Base-by-base conservation (phyloP, 2,888 invertebrate species). In the Nomada fabriciana region DNA sequence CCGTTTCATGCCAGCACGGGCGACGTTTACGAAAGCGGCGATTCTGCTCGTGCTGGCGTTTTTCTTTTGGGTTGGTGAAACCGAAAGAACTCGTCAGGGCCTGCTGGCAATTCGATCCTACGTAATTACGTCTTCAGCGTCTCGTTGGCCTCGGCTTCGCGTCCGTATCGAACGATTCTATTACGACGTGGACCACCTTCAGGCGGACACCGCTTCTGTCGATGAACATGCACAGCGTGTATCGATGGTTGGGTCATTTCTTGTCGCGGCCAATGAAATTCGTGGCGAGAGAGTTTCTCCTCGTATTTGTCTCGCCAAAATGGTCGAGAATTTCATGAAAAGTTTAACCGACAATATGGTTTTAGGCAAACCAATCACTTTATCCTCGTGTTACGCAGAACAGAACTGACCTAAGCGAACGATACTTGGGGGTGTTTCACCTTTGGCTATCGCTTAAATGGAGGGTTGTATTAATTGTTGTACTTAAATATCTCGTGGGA, bases 71-170 rank as follows among this genome's bases (percentile, higher is more conserved):
- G 11, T 15, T 13, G 71, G 43, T 13, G 59, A 68, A 76, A 63
- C 61, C 78, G 47, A 68, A 68, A 55, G 61, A 68, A 77, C 78
- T 76, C 65, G 87, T 82, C 81, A 79, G 84, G 52, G 65, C 76
- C 86, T 76, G 69, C 79, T 53, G 80, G 85, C 85, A 80, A 86
- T 86, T 76, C 76, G 87, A 86, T 86, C 83, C 85, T 87, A 82
- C 77, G 82, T 87, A 87, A 86, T 86, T 86, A 83, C 83, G 80
- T 87, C 73, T 85, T 76, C 78, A 84, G 86, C 82, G 82, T 87
- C 88, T 72, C 80, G 85, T 84, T 88, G 80, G 79, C 83, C 83
- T 76, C 79, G 76, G 74, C 70, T 78, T 70, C 72, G 75, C 61
- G 69, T 80, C 80, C 65, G 73, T 64, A 63, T 76, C 76, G 78